Conservation (phyloP, 2,797 vertebrate species). For the Myiothlypis coronata region DNA sequence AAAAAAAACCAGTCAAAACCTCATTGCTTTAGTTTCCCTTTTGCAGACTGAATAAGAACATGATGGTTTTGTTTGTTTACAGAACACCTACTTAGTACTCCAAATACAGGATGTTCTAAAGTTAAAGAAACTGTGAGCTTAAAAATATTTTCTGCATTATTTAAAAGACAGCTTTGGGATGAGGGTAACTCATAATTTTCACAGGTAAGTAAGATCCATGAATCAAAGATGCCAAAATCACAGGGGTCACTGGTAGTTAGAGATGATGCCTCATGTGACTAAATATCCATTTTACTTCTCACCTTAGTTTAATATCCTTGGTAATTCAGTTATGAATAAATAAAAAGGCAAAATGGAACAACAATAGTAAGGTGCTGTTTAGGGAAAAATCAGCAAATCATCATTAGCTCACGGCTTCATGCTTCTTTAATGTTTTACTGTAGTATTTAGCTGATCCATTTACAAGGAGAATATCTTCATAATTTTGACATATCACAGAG, state of each 20-base stretch:
- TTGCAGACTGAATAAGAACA: neutral
- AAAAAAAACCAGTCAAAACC: neutral
- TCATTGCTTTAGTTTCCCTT: neutral
- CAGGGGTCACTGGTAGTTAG: neutral
- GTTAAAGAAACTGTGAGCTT: neutral
- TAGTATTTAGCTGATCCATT: neutral
- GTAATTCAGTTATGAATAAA: neutral
- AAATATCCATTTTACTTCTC: constrained; percentile 4
- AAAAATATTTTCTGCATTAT: neutral
- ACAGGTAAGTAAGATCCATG: neutral
- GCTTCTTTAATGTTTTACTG: neutral
- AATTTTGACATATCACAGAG: neutral
- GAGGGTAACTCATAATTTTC: neutral
- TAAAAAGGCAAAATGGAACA: neutral
- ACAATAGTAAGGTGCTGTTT: neutral
- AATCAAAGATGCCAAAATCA: neutral
- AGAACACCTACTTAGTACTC: neutral
- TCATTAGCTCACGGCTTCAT: neutral
- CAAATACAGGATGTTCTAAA: neutral
- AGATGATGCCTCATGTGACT: constrained; percentile 10
- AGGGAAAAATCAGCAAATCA: neutral
- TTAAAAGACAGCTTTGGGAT: neutral
- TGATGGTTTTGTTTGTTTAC: neutral
- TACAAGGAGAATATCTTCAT: neutral
- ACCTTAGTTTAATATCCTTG: constrained; percentile 12